A percentile compares a stretch with the other conserved stretches of the same genome.
Evolutionary conservation across 2,113 vertebrate genomes (phyloP).

Genomic region (Tor tambroides): DNA sequence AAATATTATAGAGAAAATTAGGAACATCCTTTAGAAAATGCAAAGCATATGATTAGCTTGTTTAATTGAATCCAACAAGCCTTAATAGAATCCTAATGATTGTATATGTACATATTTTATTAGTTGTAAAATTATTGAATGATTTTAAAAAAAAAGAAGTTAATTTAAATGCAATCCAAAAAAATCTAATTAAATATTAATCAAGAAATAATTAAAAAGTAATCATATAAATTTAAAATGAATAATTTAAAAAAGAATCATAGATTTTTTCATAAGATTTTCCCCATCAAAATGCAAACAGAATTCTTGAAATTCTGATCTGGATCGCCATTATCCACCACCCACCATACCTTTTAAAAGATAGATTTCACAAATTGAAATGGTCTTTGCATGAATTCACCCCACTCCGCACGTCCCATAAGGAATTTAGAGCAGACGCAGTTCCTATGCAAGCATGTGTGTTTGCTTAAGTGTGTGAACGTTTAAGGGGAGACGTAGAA

Average conservation of each 20-base stretch:
- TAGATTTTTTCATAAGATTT: too few relatives aligned
- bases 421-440: conserved; percentile 34
- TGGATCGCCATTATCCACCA: not conserved
- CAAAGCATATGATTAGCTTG: not conserved
- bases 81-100: not conserved
- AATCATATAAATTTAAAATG: not conserved
- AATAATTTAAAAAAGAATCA: too few relatives aligned
- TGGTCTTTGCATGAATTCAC: conserved; percentile 16
- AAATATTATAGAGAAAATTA: conserved; percentile 10
- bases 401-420: conserved; percentile 21
- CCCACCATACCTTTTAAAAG: conserved; percentile 5
- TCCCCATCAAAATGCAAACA: conserved; percentile 31
- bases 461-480: conserved; percentile 54
- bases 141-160: not conserved
- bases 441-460: conserved; percentile 47
- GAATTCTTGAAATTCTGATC: conserved; percentile 50
- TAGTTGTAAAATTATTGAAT: not conserved
- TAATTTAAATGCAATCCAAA: not conserved
- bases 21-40: not conserved
- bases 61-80: not conserved
- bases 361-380: conserved; percentile 45
- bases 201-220: not conserved
- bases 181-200: not conserved
- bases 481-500: conserved; percentile 57
- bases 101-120: not conserved